Evolutionary conservation across 1,140 invertebrate species (phyloP).

Genomic region (Macrocentrus cingulum): DNA sequence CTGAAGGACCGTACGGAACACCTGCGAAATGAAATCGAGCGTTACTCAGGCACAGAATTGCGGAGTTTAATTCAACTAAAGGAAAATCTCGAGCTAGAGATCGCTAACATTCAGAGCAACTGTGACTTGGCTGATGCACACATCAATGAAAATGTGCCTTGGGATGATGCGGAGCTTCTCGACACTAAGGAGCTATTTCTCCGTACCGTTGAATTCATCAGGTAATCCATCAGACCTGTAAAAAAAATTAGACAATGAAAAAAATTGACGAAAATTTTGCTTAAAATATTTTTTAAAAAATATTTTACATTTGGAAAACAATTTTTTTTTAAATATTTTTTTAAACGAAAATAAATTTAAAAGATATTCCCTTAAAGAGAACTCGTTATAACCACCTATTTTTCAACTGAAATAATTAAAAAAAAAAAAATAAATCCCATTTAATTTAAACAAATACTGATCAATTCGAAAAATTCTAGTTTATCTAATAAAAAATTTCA

Average conservation of each 20-base stretch:
- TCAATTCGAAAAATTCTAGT: no score
- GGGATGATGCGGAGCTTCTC: constrained; percentile 87
- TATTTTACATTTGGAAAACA: no score
- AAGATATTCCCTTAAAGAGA: no score
- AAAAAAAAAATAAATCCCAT: no score
- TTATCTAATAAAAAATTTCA: no score
- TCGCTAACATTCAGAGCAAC: constrained; percentile 90
- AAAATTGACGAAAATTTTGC: not conserved
- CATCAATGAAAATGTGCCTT: constrained; percentile 82
- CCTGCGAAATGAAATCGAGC: constrained; percentile 85
- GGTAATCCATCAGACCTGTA: constrained; percentile 38
- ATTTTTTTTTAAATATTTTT: no score
- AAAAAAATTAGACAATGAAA: not conserved
- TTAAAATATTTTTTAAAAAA: no score
- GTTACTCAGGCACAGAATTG: constrained; percentile 81
- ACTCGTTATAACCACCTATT: no score
- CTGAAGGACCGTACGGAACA: constrained; percentile 89
- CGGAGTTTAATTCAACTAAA: constrained; percentile 82
- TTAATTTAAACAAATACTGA: no score
- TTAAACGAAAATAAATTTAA: no score
- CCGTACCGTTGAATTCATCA: constrained; percentile 89
- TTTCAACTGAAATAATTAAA: no score
- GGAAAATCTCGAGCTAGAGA: constrained; percentile 89
- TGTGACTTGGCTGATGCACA: constrained; percentile 95
- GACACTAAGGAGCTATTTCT: constrained; percentile 94